A percentile compares a stretch with the other conserved stretches of the same genome.
Conservation (phyloP, 2,797 vertebrate species). For the Danio choprae region DNA sequence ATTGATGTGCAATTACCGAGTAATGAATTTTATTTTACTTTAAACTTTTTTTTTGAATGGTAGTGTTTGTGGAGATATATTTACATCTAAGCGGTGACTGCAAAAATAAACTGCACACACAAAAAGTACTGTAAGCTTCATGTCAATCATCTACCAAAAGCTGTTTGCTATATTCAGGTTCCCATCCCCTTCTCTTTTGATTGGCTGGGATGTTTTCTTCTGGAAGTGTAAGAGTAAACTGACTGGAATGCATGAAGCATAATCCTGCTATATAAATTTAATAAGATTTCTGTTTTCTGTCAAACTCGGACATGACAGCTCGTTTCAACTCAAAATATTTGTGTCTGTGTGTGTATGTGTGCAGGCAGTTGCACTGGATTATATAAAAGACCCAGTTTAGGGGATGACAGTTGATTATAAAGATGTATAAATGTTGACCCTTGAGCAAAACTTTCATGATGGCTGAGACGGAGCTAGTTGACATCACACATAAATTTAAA, state of each 20-base stretch:
- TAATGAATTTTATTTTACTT: too few relatives aligned
- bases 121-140: background rate
- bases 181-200: background rate
- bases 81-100: background rate
- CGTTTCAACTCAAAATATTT: constrained; percentile 2
- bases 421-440: background rate
- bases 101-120: background rate
- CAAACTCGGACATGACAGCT: background rate
- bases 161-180: constrained; percentile 9
- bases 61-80: too few relatives aligned
- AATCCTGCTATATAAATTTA: constrained; percentile 11
- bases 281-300: constrained; percentile 16
- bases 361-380: background rate
- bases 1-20: too few relatives aligned
- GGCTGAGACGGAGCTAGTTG: constrained; percentile 7
- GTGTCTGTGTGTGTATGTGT: background rate
- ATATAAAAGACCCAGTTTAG: constrained; percentile 13
- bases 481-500: background rate
- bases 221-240: background rate
- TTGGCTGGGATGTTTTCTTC: constrained; percentile 7
- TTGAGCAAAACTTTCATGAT: constrained; percentile 16
- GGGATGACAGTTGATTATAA: constrained; percentile 5
- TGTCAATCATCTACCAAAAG: constrained; percentile 18
- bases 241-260: constrained; percentile 13
- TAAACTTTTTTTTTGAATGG: too few relatives aligned